phyloP scores from a whole-genome alignment of 1,140 invertebrate species.

The Protaetia brevitarsis region DNA sequence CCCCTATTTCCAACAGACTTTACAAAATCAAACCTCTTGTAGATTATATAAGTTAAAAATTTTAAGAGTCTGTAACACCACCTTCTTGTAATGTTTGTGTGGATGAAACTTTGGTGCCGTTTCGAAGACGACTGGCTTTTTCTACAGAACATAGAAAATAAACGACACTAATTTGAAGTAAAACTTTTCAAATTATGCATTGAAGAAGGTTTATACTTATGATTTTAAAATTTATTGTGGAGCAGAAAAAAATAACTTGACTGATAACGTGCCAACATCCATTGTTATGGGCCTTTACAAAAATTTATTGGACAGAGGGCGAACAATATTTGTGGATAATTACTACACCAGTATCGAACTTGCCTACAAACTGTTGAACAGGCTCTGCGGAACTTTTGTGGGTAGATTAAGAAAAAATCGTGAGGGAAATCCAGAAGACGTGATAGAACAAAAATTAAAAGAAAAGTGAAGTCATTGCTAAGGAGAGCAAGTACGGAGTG shows the following conservation, averaged over 20 bases:
- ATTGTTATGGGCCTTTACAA: background rate
- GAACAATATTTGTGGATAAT: slow-evolving; percentile 12
- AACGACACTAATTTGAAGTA: too few relatives aligned
- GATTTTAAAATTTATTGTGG: too few relatives aligned
- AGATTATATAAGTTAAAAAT: too few relatives aligned
- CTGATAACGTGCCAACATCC: too few relatives aligned
- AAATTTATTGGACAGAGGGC: background rate
- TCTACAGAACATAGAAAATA: too few relatives aligned
- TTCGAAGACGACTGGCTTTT: background rate
- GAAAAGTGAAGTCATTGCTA: slow-evolving; percentile 5
- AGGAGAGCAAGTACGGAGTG: slow-evolving; percentile 22
- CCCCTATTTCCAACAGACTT: too few relatives aligned
- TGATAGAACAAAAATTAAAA: background rate
- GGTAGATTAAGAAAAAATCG: background rate
- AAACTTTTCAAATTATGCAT: slow-evolving; percentile 38
- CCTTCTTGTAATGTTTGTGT: background rate
- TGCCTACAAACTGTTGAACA: slow-evolving; percentile 16
- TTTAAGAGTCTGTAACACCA: background rate
- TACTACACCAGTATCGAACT: too few relatives aligned
- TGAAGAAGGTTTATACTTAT: slow-evolving; percentile 28
- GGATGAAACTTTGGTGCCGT: too few relatives aligned
- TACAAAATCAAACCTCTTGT: too few relatives aligned
- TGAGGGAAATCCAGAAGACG: too few relatives aligned
- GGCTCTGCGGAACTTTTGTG: background rate
- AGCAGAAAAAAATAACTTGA: too few relatives aligned